Conservation (phyloP, 1,140 invertebrate genomes). For the Frieseomelitta varia region DNA sequence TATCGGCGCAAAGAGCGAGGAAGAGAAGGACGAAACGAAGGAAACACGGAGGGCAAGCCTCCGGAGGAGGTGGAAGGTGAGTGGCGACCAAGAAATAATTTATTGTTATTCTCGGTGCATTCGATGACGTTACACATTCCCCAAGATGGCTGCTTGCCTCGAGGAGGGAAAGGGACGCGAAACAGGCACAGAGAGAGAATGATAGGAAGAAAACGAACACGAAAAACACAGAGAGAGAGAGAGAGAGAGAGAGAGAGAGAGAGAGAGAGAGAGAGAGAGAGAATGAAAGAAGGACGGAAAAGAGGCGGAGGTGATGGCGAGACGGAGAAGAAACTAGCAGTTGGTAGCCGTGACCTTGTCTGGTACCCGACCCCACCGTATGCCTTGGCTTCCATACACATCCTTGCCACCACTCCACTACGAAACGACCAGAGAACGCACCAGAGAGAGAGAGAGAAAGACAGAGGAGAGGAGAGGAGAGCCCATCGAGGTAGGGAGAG, state of each 20-base stretch:
- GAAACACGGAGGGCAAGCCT: conserved; percentile 1
- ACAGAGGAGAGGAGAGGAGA: conserved; percentile 14
- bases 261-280: neutral
- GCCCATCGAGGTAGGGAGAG: conserved; percentile 31
- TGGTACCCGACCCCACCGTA: conserved; percentile 69
- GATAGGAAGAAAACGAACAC: conserved; percentile 1
- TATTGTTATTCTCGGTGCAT: conserved; percentile 70
- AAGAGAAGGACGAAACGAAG: neutral
- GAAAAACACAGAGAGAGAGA: neutral
- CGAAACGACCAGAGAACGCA: conserved; percentile 15
- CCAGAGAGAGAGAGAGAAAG: neutral
- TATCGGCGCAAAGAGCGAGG: neutral
- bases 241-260: neutral
- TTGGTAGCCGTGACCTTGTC: conserved; percentile 79
- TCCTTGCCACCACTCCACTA: conserved; percentile 57
- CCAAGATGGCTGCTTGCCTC: conserved; percentile 66
- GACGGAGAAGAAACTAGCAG: conserved; percentile 49
- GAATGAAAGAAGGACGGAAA: neutral
- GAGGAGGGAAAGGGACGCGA: conserved; percentile 5
- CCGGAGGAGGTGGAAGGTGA: conserved; percentile 48
- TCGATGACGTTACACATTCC: conserved; percentile 67
- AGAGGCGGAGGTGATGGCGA: neutral
- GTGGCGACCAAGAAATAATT: conserved; percentile 62
- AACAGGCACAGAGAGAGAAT: neutral
- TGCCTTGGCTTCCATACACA: conserved; percentile 65